A percentile compares a stretch with the other conserved stretches of the same genome.
Conservation (phyloP, 2,797 vertebrate genomes). For the Gobio occitaniae region DNA sequence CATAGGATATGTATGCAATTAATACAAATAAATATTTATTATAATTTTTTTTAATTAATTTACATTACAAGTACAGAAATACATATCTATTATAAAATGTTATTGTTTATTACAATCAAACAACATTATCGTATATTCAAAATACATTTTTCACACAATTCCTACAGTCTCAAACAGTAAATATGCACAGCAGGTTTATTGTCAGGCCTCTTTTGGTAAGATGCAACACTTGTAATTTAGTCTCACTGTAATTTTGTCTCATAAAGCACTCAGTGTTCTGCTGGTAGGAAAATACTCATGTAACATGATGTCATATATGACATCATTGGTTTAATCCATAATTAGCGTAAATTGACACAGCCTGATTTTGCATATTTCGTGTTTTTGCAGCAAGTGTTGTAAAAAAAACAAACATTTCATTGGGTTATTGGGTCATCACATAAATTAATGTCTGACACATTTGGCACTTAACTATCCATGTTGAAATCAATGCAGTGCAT, state of each 20-base stretch:
- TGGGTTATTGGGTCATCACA: background rate
- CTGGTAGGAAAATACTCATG: constrained; percentile 1
- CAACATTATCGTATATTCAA: background rate
- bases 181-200: background rate
- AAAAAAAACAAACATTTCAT: background rate
- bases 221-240: constrained; percentile 7
- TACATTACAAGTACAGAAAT: background rate
- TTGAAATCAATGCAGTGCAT: background rate
- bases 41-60: background rate
- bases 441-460: background rate
- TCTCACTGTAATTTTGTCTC: background rate
- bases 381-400: background rate
- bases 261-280: background rate
- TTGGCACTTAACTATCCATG: background rate
- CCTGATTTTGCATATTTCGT: background rate
- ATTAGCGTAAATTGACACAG: background rate
- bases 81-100: background rate
- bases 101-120: background rate
- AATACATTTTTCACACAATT: background rate
- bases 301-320: constrained; percentile 12
- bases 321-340: background rate
- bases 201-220: background rate
- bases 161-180: background rate
- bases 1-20: background rate
- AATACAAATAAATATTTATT: background rate